phyloP scores from a whole-genome alignment of 2,113 vertebrate species.

The Myotis brandtii region DNA sequence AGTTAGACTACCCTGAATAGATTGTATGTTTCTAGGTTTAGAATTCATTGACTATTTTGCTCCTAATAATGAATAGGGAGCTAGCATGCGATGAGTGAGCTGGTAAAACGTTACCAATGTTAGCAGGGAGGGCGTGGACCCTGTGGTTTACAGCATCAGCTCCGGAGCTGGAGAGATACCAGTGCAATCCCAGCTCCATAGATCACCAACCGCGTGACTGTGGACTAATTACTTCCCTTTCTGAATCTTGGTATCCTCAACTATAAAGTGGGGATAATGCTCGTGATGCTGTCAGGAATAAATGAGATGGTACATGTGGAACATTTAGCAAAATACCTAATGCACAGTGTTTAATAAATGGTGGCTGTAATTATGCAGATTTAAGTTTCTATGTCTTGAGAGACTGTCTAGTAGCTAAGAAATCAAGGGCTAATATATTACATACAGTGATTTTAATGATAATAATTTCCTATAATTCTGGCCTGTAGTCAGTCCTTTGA shows the following conservation, averaged over 20 bases:
- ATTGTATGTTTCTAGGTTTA: neutral
- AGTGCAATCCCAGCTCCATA: neutral
- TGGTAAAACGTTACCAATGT: neutral
- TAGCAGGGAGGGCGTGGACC: neutral
- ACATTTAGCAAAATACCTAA: neutral
- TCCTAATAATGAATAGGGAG: neutral
- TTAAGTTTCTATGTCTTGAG: neutral
- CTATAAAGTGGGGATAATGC: neutral
- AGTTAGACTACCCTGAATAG: neutral
- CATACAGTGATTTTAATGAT: neutral
- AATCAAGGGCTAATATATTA: neutral
- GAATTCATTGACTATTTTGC: neutral
- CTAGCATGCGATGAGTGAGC: neutral
- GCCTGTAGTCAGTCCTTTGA: neutral
- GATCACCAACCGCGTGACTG: neutral
- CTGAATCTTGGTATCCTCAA: slow-evolving; percentile 6
- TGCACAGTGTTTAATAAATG: neutral
- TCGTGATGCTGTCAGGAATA: neutral
- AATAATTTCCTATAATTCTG: neutral
- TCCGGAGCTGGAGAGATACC: neutral
- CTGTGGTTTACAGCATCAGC: neutral
- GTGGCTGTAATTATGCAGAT: neutral
- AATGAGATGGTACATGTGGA: neutral
- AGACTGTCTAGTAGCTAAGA: neutral
- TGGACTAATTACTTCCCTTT: neutral